These are phyloP conservation scores for Charaxes varanes DNA, from an alignment of 1,140 invertebrate genomes.

Conservation along the genomic window DNA sequence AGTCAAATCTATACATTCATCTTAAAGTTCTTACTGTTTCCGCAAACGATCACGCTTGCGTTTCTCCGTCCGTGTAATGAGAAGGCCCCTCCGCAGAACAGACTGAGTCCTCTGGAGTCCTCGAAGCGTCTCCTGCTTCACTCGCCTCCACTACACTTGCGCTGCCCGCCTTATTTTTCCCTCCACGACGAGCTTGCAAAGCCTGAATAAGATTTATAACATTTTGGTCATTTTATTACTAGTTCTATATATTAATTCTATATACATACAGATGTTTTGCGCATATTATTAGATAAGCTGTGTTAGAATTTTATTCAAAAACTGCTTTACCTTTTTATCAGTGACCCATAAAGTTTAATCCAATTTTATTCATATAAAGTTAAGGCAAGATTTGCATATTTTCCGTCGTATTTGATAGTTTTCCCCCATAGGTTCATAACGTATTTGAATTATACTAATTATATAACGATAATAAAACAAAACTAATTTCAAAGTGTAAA, in stretches of 20 bases:
- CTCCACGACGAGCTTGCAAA: constrained; percentile 75
- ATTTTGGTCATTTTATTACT: neutral
- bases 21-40: neutral
- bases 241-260: too few species aligned
- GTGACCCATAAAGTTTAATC: too few species aligned
- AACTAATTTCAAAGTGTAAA: too few species aligned
- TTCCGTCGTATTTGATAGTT: too few species aligned
- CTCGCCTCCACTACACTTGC: constrained; percentile 75
- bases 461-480: too few species aligned
- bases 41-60: constrained; percentile 13
- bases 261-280: neutral
- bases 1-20: neutral
- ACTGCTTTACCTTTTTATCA: too few species aligned
- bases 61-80: constrained; percentile 65
- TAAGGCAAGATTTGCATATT: too few species aligned
- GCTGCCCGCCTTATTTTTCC: constrained; percentile 73
- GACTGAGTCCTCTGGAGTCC: constrained; percentile 82
- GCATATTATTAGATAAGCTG: neutral
- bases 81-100: constrained; percentile 83
- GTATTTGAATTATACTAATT: too few species aligned
- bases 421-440: too few species aligned
- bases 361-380: too few species aligned
- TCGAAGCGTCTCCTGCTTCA: constrained; percentile 79
- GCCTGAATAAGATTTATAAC: constrained; percentile 27
- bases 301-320: too few species aligned